These are phyloP conservation scores for Sanderia malayensis DNA, from an alignment of 30 jellyfish, hydroid and myxozoan genomes.

Conservation along the genomic window DNA sequence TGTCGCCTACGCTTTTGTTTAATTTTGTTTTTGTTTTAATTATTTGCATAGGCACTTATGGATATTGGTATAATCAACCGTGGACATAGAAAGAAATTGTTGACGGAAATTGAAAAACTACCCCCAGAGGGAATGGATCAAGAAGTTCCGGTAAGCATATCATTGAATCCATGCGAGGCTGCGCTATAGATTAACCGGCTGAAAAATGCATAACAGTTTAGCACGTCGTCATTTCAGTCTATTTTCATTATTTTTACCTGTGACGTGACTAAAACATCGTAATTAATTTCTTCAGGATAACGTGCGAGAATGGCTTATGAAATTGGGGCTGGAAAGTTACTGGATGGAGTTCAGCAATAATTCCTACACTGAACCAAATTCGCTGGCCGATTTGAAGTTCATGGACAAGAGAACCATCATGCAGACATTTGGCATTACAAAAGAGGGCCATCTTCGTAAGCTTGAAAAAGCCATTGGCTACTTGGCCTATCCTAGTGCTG, in stretches of 20 bases:
- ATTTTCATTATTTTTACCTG: too few relatives aligned
- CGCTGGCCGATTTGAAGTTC: conserved; percentile 88
- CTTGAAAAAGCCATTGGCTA: conserved; percentile 73
- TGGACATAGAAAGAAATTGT: conserved; percentile 91
- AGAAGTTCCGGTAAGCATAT: conserved; percentile 98
- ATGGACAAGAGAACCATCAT: conserved; percentile 76
- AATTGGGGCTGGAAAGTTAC: conserved; percentile 80
- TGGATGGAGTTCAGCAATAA: conserved; percentile 81
- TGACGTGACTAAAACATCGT: background rate
- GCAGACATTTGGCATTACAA: conserved; percentile 69
- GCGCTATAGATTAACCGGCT: too few relatives aligned
- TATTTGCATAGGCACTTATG: conserved; percentile 52
- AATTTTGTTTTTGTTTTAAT: background rate
- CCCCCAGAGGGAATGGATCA: conserved; percentile 98
- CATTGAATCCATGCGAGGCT: too few relatives aligned
- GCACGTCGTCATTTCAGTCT: too few relatives aligned
- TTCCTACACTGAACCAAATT: conserved; percentile 90
- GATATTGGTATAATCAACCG: conserved; percentile 88
- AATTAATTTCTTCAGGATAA: conserved; percentile 53
- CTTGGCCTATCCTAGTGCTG: conserved; percentile 87
- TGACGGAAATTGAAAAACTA: conserved; percentile 74
- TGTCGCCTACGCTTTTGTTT: too few relatives aligned
- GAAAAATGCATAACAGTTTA: too few relatives aligned
- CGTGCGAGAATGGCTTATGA: conserved; percentile 88
- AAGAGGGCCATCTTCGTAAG: conserved; percentile 81